Evolutionary conservation across 2,113 vertebrate species (phyloP).

Genomic region (Nipponia nippon): DNA sequence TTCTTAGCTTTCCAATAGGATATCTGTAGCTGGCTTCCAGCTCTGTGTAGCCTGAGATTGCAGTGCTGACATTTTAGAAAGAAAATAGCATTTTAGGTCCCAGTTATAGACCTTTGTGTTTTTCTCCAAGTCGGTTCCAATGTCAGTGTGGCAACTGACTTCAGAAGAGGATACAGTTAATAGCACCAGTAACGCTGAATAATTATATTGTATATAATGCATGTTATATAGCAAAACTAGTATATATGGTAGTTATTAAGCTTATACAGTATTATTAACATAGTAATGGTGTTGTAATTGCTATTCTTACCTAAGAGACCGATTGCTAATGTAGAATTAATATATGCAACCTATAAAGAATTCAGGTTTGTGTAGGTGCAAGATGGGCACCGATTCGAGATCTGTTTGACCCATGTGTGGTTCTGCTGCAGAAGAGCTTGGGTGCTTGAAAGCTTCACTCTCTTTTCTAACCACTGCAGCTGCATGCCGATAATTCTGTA

Average conservation of each 20-base stretch:
- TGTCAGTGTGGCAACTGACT: not conserved
- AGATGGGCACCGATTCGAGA: not conserved
- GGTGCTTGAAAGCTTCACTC: not conserved
- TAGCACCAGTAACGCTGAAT: not conserved
- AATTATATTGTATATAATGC: not conserved
- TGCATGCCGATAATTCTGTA: constrained; percentile 6
- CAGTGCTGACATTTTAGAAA: not conserved
- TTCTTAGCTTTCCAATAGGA: not conserved
- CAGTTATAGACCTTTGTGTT: not conserved
- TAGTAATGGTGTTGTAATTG: not conserved
- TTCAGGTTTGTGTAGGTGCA: not conserved
- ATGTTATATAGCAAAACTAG: not conserved
- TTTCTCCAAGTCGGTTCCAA: not conserved
- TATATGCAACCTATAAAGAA: not conserved
- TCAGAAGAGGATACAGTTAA: not conserved
- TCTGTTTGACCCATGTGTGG: not conserved
- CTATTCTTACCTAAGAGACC: not conserved
- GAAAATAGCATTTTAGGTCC: not conserved
- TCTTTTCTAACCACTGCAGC: not conserved
- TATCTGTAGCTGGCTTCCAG: not conserved
- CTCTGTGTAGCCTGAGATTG: not conserved
- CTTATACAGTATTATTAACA: not conserved
- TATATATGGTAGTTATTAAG: not conserved
- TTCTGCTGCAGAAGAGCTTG: not conserved
- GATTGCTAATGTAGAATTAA: not conserved